Conservation (phyloP, 2,797 vertebrate species). For the Cossypha dichroa region DNA sequence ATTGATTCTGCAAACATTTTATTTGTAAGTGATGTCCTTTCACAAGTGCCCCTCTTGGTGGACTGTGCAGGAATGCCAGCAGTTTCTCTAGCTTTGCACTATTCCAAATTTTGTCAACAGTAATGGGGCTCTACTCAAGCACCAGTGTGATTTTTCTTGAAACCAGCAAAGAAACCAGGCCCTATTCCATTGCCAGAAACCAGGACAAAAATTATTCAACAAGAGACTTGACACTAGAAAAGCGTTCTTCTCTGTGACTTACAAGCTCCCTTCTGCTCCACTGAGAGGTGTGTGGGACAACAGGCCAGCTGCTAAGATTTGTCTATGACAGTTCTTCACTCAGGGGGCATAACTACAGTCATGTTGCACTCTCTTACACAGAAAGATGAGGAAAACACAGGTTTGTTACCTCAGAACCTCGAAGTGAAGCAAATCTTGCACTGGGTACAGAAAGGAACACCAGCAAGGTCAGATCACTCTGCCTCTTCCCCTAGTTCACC, state of each 20-base stretch:
- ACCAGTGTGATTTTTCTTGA: not conserved
- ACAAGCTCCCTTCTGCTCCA: not conserved
- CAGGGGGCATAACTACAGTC: not conserved
- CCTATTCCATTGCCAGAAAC: not conserved
- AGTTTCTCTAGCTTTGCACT: not conserved
- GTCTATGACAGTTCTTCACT: not conserved
- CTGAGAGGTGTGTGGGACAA: not conserved
- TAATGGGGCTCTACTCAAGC: not conserved
- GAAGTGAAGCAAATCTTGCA: not conserved
- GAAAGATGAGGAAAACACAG: not conserved
- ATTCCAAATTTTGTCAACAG: not conserved
- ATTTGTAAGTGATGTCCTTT: not conserved
- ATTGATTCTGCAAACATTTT: not conserved
- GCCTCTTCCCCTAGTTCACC: constrained; percentile 29
- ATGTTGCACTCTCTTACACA: not conserved
- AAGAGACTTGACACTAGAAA: not conserved
- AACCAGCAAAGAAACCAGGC: not conserved
- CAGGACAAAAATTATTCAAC: not conserved
- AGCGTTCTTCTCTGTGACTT: not conserved
- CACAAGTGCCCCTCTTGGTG: not conserved
- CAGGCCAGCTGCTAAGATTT: not conserved
- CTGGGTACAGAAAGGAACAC: not conserved
- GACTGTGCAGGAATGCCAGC: not conserved
- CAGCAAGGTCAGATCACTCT: not conserved
- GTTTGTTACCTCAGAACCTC: not conserved